A percentile compares a stretch with the other conserved stretches of the same genome.
Conservation (phyloP, 1,140 invertebrate species). For the Latrodectus geometricus region DNA sequence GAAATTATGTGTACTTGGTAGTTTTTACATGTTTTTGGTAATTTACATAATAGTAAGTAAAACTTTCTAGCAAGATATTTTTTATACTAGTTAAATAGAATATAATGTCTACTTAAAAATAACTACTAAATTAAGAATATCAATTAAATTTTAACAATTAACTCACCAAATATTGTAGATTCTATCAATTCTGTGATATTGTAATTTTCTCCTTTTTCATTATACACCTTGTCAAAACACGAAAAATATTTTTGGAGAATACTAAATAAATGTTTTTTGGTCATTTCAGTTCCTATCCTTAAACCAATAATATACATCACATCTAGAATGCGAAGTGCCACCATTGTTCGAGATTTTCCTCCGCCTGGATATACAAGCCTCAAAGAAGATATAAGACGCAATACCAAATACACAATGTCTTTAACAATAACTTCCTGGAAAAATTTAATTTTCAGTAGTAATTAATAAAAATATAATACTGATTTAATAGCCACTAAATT, state of each 20-base stretch:
- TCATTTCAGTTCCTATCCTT: conserved; percentile 86
- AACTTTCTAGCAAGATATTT: too few species aligned
- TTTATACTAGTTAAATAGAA: too few species aligned
- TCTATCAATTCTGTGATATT: not conserved
- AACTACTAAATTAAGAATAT: too few species aligned
- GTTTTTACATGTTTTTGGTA: too few species aligned
- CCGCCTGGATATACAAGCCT: conserved; percentile 84
- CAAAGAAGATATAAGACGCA: conserved; percentile 73
- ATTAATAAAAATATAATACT: not conserved
- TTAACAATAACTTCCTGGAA: conserved; percentile 79
- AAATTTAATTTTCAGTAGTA: conserved; percentile 15
- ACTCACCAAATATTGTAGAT: conserved; percentile 5
- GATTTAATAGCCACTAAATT: not conserved
- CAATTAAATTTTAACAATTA: not conserved
- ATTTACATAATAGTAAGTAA: too few species aligned
- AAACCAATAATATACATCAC: conserved; percentile 82
- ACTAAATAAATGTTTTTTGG: conserved; percentile 80
- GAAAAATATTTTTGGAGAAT: conserved; percentile 82
- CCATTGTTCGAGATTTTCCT: conserved; percentile 76
- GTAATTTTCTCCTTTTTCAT: conserved; percentile 64
- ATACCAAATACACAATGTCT: conserved; percentile 81
- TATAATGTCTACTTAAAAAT: too few species aligned
- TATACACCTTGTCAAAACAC: conserved; percentile 85
- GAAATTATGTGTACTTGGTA: too few species aligned
- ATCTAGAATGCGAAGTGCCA: conserved; percentile 85